These are phyloP conservation scores for Bostrychus sinensis DNA, from an alignment of 2,113 vertebrate species.

Conservation along the genomic window DNA sequence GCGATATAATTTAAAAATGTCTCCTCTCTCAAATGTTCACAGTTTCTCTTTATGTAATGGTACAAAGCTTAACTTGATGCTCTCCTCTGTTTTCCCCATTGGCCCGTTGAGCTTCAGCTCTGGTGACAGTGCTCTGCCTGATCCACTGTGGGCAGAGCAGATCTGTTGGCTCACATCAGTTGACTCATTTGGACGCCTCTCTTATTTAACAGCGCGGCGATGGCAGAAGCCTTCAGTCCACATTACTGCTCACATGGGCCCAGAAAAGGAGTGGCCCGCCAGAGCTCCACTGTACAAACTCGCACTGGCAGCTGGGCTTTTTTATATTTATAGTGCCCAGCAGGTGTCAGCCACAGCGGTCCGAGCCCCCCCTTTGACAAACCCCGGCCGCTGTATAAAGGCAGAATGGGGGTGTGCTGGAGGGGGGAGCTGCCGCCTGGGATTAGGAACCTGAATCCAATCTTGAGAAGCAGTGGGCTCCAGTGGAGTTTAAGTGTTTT, in stretches of 20 bases:
- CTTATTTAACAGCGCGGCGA: slow-evolving; percentile 67
- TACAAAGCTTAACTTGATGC: not conserved
- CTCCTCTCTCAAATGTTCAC: too few relatives aligned
- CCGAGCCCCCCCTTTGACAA: slow-evolving; percentile 90
- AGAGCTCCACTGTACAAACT: slow-evolving; percentile 77
- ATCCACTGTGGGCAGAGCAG: slow-evolving; percentile 28
- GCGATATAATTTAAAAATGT: too few relatives aligned
- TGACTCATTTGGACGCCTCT: slow-evolving; percentile 69
- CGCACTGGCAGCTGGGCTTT: slow-evolving; percentile 83
- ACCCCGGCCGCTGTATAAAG: slow-evolving; percentile 86
- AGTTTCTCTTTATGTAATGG: too few relatives aligned
- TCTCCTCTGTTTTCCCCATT: slow-evolving; percentile 3
- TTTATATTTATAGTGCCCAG: slow-evolving; percentile 95
- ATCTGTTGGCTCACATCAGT: slow-evolving; percentile 56
- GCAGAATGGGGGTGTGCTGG: slow-evolving; percentile 65
- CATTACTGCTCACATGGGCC: slow-evolving; percentile 68
- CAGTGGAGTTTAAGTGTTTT: slow-evolving; percentile 95
- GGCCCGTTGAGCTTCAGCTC: slow-evolving; percentile 16
- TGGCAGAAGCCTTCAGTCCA: slow-evolving; percentile 68
- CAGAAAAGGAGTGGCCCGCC: slow-evolving; percentile 61
- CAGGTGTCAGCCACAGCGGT: slow-evolving; percentile 87
- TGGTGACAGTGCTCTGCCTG: slow-evolving; percentile 28
- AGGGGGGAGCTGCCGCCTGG: slow-evolving; percentile 85
- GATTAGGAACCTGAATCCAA: slow-evolving; percentile 98
- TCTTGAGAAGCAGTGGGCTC: slow-evolving; percentile 90